phyloP scores from a whole-genome alignment of 2,113 vertebrate genomes.

The Labrus mixtus region DNA sequence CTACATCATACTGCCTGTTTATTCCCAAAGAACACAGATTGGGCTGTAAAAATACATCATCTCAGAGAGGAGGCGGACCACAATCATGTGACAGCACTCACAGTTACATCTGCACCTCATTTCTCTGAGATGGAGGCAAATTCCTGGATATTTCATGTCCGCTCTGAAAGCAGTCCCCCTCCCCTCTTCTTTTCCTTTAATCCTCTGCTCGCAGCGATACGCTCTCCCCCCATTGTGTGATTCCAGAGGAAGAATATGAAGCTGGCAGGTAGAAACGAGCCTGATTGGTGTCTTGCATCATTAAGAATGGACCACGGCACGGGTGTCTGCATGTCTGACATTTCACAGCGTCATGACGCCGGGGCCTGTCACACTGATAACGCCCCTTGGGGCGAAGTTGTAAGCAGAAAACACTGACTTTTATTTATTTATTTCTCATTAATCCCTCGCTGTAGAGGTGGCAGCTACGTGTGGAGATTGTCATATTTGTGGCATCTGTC shows the following conservation, averaged over 20 bases:
- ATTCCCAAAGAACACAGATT: slow-evolving; percentile 40
- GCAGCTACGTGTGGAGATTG: slow-evolving; percentile 58
- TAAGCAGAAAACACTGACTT: slow-evolving; percentile 27
- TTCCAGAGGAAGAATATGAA: slow-evolving; percentile 41
- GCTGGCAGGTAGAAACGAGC: slow-evolving; percentile 48
- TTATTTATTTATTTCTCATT: slow-evolving; percentile 71
- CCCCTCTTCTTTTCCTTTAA: slow-evolving; percentile 7
- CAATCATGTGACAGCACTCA: slow-evolving; percentile 27
- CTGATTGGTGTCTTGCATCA: slow-evolving; percentile 65
- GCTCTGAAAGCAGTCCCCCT: slow-evolving; percentile 28
- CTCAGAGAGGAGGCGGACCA: slow-evolving; percentile 20
- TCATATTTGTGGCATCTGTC: slow-evolving; percentile 44
- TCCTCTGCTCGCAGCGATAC: slow-evolving; percentile 18
- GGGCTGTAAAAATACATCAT: slow-evolving; percentile 43
- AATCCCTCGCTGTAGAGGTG: slow-evolving; percentile 54
- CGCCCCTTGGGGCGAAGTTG: slow-evolving; percentile 55
- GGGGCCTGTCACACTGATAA: slow-evolving; percentile 64
- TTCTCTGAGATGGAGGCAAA: slow-evolving; percentile 31
- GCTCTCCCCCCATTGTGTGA: slow-evolving; percentile 34
- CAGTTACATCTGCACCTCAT: slow-evolving; percentile 32
- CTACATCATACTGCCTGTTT: slow-evolving; percentile 35
- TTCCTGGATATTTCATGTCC: slow-evolving; percentile 50
- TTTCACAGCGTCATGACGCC: slow-evolving; percentile 60
- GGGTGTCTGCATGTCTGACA: slow-evolving; percentile 60
- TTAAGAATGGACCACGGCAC: slow-evolving; percentile 63